A percentile compares a stretch with the other conserved stretches of the same genome.
These are phyloP conservation scores for Spermophilus dauricus DNA, from an alignment of 2,113 vertebrate species.

Conservation along the genomic window DNA sequence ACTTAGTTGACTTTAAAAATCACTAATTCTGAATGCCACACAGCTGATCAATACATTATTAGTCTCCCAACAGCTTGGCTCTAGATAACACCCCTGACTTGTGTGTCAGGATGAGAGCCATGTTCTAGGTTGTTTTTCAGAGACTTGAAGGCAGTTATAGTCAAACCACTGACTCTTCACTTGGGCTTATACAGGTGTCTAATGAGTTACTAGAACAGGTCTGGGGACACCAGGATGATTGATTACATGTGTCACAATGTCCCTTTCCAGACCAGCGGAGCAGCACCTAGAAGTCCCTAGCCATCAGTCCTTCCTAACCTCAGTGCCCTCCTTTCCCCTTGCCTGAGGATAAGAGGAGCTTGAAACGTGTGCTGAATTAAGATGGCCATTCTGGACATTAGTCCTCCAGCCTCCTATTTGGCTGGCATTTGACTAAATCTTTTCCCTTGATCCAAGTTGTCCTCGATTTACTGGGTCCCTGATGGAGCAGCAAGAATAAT, in stretches of 20 bases:
- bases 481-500: not conserved
- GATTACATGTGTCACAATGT: not conserved
- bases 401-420: not conserved
- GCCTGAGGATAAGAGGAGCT: not conserved
- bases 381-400: not conserved
- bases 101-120: not conserved
- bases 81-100: not conserved
- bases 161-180: not conserved
- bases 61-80: not conserved
- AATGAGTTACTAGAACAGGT: not conserved
- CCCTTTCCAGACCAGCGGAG: not conserved
- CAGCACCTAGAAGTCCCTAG: not conserved
- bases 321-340: not conserved
- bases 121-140: not conserved
- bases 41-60: not conserved
- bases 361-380: not conserved
- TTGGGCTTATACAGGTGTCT: not conserved
- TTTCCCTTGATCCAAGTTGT: not conserved
- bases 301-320: not conserved
- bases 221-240: not conserved
- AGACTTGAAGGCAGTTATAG: not conserved
- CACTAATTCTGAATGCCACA: not conserved
- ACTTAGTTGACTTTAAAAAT: not conserved
- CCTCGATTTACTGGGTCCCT: not conserved
- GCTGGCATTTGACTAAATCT: not conserved